Conservation (phyloP, 2,113 vertebrate genomes). For the Ictalurus punctatus region DNA sequence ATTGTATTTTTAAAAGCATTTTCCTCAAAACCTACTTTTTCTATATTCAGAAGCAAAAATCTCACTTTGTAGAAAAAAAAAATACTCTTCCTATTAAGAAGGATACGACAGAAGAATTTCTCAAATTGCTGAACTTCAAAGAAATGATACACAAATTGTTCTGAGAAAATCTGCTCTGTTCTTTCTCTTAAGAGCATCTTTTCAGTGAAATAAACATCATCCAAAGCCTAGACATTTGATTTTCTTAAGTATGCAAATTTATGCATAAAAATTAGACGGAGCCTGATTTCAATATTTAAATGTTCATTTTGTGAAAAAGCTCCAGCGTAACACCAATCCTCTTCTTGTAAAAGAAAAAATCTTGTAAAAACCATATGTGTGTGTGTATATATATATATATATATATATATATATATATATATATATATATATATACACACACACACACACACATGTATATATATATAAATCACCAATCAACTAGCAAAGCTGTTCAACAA, state of each 20-base stretch:
- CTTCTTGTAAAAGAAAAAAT: too few species aligned
- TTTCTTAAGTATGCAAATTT: background rate
- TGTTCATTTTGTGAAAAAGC: too few species aligned
- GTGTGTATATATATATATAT: too few species aligned
- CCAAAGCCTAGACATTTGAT: background rate
- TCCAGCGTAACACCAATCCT: too few species aligned
- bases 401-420: too few species aligned
- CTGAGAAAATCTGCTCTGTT: background rate
- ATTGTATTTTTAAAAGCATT: too few species aligned
- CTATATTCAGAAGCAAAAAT: background rate
- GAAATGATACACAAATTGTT: background rate
- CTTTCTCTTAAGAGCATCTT: background rate
- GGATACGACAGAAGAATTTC: background rate
- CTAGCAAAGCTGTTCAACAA: background rate
- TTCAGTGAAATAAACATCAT: background rate
- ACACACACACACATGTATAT: too few species aligned
- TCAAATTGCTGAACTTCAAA: background rate
- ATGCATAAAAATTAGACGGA: background rate
- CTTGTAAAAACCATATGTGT: too few species aligned
- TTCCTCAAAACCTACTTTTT: background rate
- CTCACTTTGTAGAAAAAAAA: too few species aligned
- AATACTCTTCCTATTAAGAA: too few species aligned
- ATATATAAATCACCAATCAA: too few species aligned
- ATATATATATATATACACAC: too few species aligned
- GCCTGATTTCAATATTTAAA: background rate